Conservation (phyloP, 2,113 vertebrate species). For the Thamnaconus septentrionalis region DNA sequence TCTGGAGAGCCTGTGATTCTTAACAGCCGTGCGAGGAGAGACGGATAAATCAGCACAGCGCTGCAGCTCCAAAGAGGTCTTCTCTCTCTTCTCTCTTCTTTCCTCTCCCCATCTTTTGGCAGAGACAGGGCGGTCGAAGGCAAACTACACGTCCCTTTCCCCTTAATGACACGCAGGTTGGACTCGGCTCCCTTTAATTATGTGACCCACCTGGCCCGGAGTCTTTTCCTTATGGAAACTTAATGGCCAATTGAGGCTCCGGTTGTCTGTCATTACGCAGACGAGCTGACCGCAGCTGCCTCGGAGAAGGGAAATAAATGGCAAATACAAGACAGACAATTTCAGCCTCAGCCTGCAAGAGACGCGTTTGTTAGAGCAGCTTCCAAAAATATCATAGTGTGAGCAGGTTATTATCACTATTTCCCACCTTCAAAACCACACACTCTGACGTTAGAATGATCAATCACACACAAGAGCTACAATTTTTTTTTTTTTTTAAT, state of each 20-base stretch:
- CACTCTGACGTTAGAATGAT: no score
- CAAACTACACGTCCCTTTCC: slow-evolving; percentile 16
- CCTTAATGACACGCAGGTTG: slow-evolving; percentile 44
- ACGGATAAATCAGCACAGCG: slow-evolving; percentile 48
- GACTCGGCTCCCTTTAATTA: slow-evolving; percentile 68
- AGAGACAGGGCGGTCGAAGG: no score
- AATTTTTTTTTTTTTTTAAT: no score
- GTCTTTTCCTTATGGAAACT: slow-evolving; percentile 49
- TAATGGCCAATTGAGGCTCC: slow-evolving; percentile 70
- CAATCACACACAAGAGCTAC: no score
- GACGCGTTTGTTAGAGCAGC: slow-evolving; percentile 47
- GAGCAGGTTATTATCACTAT: no score
- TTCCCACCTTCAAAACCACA: no score
- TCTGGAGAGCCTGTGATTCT: slow-evolving; percentile 44
- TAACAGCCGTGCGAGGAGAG: slow-evolving; percentile 41
- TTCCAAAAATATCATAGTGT: slow-evolving; percentile 14
- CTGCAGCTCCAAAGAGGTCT: slow-evolving; percentile 26
- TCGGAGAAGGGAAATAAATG: slow-evolving; percentile 35
- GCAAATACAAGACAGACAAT: slow-evolving; percentile 21
- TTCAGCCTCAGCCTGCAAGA: slow-evolving; percentile 16
- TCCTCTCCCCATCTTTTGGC: not conserved
- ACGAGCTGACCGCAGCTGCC: slow-evolving; percentile 47
- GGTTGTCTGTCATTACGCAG: slow-evolving; percentile 54
- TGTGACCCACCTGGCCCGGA: slow-evolving; percentile 53
- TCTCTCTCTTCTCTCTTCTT: slow-evolving; percentile 37